Evolutionary conservation across 2,113 vertebrate genomes (phyloP).

Genomic region (Abramis brama): DNA sequence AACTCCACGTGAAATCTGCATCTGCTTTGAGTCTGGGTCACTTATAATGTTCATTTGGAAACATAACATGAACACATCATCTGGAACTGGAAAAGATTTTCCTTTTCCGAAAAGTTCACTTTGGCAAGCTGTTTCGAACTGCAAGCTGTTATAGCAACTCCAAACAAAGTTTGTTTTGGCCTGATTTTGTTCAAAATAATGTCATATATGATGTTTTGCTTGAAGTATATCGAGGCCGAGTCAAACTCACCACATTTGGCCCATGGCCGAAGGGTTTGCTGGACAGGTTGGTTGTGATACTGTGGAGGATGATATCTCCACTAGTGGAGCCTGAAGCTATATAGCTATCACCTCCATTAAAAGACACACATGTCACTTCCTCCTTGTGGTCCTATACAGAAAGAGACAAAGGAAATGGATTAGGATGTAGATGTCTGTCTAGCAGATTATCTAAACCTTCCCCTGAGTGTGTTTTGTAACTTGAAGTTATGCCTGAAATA

Average conservation of each 20-base stretch:
- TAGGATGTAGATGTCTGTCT: neutral
- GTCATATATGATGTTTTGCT: too few relatives aligned
- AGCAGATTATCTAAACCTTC: neutral
- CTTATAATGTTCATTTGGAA: too few relatives aligned
- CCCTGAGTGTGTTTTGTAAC: neutral
- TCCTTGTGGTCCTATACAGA: constrained; percentile 87
- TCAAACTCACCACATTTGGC: constrained; percentile 80
- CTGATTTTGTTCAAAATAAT: too few relatives aligned
- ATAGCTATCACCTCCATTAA: constrained; percentile 90
- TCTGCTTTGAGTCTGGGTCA: too few relatives aligned
- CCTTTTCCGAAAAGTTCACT: too few relatives aligned
- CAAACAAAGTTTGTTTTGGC: too few relatives aligned
- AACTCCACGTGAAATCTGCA: too few relatives aligned
- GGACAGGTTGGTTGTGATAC: constrained; percentile 91
- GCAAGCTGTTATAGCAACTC: too few relatives aligned
- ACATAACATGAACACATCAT: too few relatives aligned
- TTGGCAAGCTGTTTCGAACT: too few relatives aligned
- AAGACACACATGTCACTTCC: constrained; percentile 89
- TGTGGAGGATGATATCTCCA: constrained; percentile 93
- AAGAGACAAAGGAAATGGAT: neutral
- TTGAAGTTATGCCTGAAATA: neutral
- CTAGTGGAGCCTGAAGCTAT: constrained; percentile 92
- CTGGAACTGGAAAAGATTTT: too few relatives aligned
- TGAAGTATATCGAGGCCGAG: too few relatives aligned
- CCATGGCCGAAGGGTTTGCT: constrained; percentile 91